Conservation (phyloP, 2,113 vertebrate genomes). For the Phocoena phocoena region DNA sequence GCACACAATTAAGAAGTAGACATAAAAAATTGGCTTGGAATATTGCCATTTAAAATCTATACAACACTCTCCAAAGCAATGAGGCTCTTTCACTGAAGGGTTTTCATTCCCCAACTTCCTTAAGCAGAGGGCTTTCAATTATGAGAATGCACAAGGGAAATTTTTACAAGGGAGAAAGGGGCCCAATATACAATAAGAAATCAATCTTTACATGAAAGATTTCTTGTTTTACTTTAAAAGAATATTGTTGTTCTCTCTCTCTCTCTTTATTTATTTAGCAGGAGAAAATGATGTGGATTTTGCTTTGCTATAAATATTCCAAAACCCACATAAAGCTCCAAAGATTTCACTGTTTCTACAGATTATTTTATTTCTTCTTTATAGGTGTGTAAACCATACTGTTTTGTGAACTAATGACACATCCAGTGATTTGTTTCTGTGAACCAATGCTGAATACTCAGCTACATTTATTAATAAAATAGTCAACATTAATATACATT, state of each 20-base stretch:
- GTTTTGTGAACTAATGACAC: background rate
- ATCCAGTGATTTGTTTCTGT: background rate
- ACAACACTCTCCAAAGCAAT: background rate
- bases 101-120: constrained; percentile 19
- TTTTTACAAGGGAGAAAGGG: background rate
- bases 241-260: background rate
- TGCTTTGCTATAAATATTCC: constrained; percentile 43
- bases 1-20: constrained; percentile 30
- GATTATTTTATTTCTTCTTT: constrained; percentile 10
- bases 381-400: background rate
- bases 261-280: background rate
- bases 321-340: background rate
- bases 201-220: background rate
- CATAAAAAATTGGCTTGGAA: background rate
- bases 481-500: background rate
- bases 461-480: constrained; percentile 26
- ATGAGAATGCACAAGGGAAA: background rate
- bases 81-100: background rate
- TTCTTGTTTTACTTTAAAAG: constrained; percentile 8
- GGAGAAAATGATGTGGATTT: constrained; percentile 11
- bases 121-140: constrained; percentile 3
- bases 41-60: background rate
- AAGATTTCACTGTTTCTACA: background rate
- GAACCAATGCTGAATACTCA: background rate
- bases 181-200: background rate